These are phyloP conservation scores for Itoplectis maculator DNA, from an alignment of 2,888 invertebrate species.

Conservation along the genomic window DNA sequence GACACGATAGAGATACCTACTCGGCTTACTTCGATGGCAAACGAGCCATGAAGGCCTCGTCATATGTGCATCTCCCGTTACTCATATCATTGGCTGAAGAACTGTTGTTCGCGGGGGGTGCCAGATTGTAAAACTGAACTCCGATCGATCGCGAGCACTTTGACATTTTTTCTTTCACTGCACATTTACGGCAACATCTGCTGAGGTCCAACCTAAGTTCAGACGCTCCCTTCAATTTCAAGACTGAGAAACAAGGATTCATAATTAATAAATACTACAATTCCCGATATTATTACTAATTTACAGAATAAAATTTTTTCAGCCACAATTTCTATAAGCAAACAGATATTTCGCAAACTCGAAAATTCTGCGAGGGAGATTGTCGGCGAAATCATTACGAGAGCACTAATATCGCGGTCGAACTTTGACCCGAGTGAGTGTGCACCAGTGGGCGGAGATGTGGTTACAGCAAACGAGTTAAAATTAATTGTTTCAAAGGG, in stretches of 20 bases:
- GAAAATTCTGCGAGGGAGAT: neutral
- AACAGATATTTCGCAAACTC: neutral
- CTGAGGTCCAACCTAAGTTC: no score
- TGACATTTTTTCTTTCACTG: constrained; percentile 25
- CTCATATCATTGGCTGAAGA: constrained; percentile 66
- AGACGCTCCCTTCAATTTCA: neutral
- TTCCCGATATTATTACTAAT: neutral
- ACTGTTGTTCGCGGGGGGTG: constrained; percentile 33
- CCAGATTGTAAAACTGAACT: constrained; percentile 48
- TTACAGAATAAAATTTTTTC: no score
- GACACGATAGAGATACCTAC: constrained; percentile 64
- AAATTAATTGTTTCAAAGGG: constrained; percentile 72
- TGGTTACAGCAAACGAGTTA: constrained; percentile 53
- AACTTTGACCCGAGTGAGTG: constrained; percentile 20
- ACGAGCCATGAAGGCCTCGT: constrained; percentile 82
- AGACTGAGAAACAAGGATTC: neutral
- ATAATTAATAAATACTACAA: no score
- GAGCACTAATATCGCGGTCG: constrained; percentile 13
- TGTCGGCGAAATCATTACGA: neutral
- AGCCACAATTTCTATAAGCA: neutral
- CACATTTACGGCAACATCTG: neutral
- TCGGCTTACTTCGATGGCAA: constrained; percentile 74
- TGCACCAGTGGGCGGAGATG: constrained; percentile 34
- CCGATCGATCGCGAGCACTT: constrained; percentile 46
- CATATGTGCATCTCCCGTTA: constrained; percentile 79